A percentile compares a stretch with the other conserved stretches of the same genome.
phyloP scores from a whole-genome alignment of 2,888 invertebrate genomes.

The Limenitis camilla region DNA sequence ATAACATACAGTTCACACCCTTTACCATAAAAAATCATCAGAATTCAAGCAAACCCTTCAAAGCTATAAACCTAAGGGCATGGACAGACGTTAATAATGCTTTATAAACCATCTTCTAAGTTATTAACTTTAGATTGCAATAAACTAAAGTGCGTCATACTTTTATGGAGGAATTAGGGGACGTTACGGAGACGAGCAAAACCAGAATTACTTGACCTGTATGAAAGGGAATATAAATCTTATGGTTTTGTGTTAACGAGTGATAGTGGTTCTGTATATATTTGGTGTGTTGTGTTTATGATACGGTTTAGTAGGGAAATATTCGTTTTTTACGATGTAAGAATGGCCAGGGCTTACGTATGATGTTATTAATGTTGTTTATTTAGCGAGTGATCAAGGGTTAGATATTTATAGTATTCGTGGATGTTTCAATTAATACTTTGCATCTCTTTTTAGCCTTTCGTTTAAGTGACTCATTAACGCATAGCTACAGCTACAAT shows the following conservation, averaged over 20 bases:
- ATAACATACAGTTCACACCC: neutral
- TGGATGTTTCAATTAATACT: too few species aligned
- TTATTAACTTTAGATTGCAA: constrained; percentile 69
- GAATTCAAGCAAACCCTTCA: constrained; percentile 17
- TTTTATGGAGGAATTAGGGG: constrained; percentile 64
- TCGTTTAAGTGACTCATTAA: too few species aligned
- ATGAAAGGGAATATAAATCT: constrained; percentile 13
- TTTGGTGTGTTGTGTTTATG: constrained; percentile 53
- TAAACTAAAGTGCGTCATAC: constrained; percentile 66
- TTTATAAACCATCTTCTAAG: constrained; percentile 37
- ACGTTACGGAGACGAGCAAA: constrained; percentile 40
- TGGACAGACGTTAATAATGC: constrained; percentile 29
- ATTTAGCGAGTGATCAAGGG: constrained; percentile 33
- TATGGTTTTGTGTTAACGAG: constrained; percentile 25
- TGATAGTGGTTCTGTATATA: constrained; percentile 23
- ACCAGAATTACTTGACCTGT: constrained; percentile 6
- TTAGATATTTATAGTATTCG: neutral
- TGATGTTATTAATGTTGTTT: constrained; percentile 62
- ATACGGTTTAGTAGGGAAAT: constrained; percentile 64
- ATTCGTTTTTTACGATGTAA: constrained; percentile 69
- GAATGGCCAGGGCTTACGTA: constrained; percentile 61
- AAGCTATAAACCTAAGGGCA: constrained; percentile 18
- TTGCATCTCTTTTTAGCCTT: too few species aligned
- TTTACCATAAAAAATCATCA: constrained; percentile 12
- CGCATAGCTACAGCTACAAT: too few species aligned